Conservation (phyloP, 1,140 invertebrate genomes). For the Forficula auricularia region DNA sequence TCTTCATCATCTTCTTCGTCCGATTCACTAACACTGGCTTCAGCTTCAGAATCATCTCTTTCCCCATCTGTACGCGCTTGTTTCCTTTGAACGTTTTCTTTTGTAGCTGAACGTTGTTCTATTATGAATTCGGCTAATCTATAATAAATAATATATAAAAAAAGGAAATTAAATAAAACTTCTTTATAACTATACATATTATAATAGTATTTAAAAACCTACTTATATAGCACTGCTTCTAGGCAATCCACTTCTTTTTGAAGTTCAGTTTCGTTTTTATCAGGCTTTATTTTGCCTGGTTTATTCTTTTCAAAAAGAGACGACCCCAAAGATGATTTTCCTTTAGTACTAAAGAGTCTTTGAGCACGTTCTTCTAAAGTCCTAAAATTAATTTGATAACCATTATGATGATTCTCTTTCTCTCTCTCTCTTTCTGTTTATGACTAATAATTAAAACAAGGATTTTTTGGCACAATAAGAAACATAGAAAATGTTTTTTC, state of each 20-base stretch:
- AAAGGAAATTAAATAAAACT: too few relatives aligned
- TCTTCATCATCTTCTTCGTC: constrained; percentile 81
- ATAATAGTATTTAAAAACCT: constrained; percentile 7
- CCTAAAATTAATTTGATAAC: constrained; percentile 27
- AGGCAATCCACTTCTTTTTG: constrained; percentile 67
- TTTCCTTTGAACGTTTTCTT: constrained; percentile 96
- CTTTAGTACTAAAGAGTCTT: constrained; percentile 87
- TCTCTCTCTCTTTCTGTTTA: neutral
- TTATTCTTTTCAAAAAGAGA: constrained; percentile 76
- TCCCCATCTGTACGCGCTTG: constrained; percentile 93
- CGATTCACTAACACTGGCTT: constrained; percentile 67
- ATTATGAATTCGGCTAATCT: constrained; percentile 64
- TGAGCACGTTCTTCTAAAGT: constrained; percentile 93
- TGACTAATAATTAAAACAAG: too few relatives aligned
- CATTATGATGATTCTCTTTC: constrained; percentile 9
- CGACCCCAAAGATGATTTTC: constrained; percentile 76
- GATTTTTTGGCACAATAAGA: constrained; percentile 4
- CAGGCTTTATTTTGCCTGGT: constrained; percentile 38
- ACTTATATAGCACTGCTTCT: constrained; percentile 77
- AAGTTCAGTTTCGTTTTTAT: constrained; percentile 43
- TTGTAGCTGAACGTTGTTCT: constrained; percentile 72
- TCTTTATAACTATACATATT: too few relatives aligned
- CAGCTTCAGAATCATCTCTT: constrained; percentile 78
- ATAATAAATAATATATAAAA: too few relatives aligned
- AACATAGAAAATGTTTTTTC: neutral